Conservation (phyloP, 2,888 invertebrate species). For the Salpingus planirostris region DNA sequence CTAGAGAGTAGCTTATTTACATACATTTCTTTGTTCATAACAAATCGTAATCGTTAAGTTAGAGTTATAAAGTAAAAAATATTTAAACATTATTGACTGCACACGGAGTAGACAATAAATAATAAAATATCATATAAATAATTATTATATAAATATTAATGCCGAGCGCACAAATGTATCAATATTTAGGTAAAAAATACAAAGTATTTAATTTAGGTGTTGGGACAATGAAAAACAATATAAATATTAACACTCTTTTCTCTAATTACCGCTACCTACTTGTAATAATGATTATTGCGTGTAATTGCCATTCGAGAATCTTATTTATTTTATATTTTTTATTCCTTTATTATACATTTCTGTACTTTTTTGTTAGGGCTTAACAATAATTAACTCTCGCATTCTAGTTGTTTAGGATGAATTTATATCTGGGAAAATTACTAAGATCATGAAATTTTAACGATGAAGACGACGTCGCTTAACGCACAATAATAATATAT, state of each 20-base stretch:
- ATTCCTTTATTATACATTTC: too few relatives aligned
- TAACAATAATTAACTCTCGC: too few relatives aligned
- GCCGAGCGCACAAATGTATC: conserved; percentile 23
- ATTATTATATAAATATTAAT: conserved; percentile 16
- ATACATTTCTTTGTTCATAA: conserved; percentile 31
- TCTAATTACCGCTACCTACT: too few relatives aligned
- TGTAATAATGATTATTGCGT: too few relatives aligned
- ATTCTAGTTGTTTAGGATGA: too few relatives aligned
- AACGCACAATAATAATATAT: too few relatives aligned
- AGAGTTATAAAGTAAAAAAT: conserved; percentile 22
- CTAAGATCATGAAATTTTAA: too few relatives aligned
- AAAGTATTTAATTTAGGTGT: conserved; percentile 32
- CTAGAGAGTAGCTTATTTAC: conserved; percentile 24
- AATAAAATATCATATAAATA: conserved; percentile 20
- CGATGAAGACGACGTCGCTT: too few relatives aligned
- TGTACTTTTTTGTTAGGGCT: too few relatives aligned
- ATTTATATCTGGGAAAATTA: too few relatives aligned
- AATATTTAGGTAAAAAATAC: conserved; percentile 16
- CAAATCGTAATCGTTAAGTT: conserved; percentile 25
- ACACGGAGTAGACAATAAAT: conserved; percentile 40
- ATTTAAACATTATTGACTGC: conserved; percentile 35
- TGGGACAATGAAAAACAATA: conserved; percentile 32
- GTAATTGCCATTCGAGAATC: too few relatives aligned
- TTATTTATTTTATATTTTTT: background rate
- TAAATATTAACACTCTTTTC: too few relatives aligned